Evolutionary conservation across 2,797 vertebrate species (phyloP), one percentile per base, ranked within the genome.

Genomic region (Amblyraja radiata): DNA sequence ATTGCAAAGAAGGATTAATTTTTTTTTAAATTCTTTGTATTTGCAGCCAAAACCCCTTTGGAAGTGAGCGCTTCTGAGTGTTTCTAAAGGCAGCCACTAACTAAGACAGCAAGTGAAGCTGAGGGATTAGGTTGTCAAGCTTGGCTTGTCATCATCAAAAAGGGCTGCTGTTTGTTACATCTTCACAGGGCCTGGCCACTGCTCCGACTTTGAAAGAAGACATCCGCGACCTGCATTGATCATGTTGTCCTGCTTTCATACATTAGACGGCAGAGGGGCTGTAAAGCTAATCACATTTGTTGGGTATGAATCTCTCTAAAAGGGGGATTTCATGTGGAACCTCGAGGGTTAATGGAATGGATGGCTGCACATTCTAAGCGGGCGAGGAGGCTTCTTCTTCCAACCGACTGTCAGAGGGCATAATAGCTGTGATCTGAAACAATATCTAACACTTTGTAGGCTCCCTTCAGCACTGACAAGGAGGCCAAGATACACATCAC

Each of bases 61-160:
- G 96, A 96, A 95, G 95, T 95, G 95, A 95, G 94, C 95, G 94
- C 93, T 94, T 96, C 95, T 96, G 95, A 96, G 95, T 95, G 94
- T 93, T 54, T 93, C 94, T 94, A 65, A 13, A 95, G 95, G 94
- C 94, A 96, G 96, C 95, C 94, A 95, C 95, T 96, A 95, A 95
- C 95, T 95, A 94, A 96, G 95, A 95, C 95, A 95, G 90, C 90
- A 74, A 92, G 36, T 92, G 90, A 92, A 96, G 95, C 94, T 76
- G 93, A 95, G 96, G 96, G 95, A 97, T 97, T 96, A 96, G 95
- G 95, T 96, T 96, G 96, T 97, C 96, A 97, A 96, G 94, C 94
- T 94, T 94, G 94, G 94, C 94, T 95, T 97, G 96, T 96, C 96
- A 96, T 97, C 94, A 96, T 95, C 93, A 81, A 11, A 93, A 81